Conservation (phyloP, 1,140 invertebrate species). For the Hyles euphorbiae region DNA sequence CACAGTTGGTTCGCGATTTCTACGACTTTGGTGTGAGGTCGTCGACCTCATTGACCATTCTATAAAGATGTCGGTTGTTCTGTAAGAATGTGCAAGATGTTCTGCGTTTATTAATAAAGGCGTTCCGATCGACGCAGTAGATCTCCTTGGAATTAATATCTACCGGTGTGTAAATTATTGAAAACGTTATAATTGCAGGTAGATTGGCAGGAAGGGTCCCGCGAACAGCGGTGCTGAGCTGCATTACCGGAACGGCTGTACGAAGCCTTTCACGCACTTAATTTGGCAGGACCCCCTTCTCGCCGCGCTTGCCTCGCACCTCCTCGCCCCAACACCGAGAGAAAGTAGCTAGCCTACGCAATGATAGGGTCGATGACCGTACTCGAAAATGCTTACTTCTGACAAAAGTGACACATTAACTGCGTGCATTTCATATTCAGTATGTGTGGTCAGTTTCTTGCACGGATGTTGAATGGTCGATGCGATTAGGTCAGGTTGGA, state of each 20-base stretch:
- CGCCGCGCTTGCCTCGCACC: constrained; percentile 42
- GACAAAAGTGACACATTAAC: constrained; percentile 72
- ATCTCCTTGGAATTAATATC: not conserved
- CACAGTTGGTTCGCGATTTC: constrained; percentile 44
- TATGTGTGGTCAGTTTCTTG: constrained; percentile 67
- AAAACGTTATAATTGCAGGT: constrained; percentile 8
- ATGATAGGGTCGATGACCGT: constrained; percentile 70
- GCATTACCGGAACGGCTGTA: constrained; percentile 41
- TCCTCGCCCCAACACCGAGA: constrained; percentile 57
- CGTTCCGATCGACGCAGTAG: not conserved
- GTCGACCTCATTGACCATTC: constrained; percentile 38
- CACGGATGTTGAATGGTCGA: constrained; percentile 53
- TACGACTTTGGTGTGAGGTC: constrained; percentile 35
- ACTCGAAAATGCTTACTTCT: constrained; percentile 71
- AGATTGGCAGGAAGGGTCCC: constrained; percentile 16
- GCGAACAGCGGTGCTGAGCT: constrained; percentile 14
- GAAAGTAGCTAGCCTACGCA: constrained; percentile 74
- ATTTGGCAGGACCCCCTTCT: constrained; percentile 70
- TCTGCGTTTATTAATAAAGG: constrained; percentile 3
- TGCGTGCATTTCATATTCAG: constrained; percentile 67
- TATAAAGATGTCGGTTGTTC: constrained; percentile 30
- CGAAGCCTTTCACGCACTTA: constrained; percentile 70
- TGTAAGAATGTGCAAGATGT: constrained; percentile 23
- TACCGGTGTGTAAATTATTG: constrained; percentile 2
- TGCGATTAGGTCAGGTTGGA: constrained; percentile 54